phyloP scores from a whole-genome alignment of 2,113 vertebrate species.

The Benitochromis conjunctus region DNA sequence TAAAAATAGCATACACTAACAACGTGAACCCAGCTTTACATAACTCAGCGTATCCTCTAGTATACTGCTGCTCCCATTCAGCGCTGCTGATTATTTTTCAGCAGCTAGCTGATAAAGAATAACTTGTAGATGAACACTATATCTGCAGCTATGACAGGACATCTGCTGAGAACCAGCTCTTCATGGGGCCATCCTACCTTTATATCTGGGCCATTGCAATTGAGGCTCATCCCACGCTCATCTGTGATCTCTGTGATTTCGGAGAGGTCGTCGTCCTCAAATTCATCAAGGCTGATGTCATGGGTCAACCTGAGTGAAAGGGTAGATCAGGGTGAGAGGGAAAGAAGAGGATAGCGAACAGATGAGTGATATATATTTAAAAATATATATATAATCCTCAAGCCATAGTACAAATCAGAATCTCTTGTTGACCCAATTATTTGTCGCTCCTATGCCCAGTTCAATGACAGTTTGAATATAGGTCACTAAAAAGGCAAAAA shows the following conservation, averaged over 20 bases:
- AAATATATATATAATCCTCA: background rate
- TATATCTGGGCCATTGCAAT: slow-evolving; percentile 83
- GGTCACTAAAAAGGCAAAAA: background rate
- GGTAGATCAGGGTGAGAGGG: background rate
- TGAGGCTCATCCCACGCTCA: slow-evolving; percentile 90
- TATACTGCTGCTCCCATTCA: background rate
- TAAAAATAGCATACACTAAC: background rate
- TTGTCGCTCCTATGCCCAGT: background rate
- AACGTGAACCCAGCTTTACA: background rate
- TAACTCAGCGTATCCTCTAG: background rate
- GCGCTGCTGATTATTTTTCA: background rate
- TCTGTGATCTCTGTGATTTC: slow-evolving; percentile 91
- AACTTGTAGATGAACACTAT: background rate
- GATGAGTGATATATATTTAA: background rate
- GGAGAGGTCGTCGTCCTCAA: slow-evolving; percentile 97
- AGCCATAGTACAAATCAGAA: background rate
- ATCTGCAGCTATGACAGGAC: background rate
- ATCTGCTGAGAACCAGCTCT: background rate
- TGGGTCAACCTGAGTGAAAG: slow-evolving; percentile 86
- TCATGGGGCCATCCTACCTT: slow-evolving; percentile 69
- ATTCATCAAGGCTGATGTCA: slow-evolving; percentile 96
- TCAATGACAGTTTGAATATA: background rate
- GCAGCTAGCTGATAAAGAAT: background rate
- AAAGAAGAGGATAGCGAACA: background rate
- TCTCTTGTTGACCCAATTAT: background rate